Base-by-base conservation (phyloP, 2,888 invertebrate genomes). In the Lottia gigantea region DNA sequence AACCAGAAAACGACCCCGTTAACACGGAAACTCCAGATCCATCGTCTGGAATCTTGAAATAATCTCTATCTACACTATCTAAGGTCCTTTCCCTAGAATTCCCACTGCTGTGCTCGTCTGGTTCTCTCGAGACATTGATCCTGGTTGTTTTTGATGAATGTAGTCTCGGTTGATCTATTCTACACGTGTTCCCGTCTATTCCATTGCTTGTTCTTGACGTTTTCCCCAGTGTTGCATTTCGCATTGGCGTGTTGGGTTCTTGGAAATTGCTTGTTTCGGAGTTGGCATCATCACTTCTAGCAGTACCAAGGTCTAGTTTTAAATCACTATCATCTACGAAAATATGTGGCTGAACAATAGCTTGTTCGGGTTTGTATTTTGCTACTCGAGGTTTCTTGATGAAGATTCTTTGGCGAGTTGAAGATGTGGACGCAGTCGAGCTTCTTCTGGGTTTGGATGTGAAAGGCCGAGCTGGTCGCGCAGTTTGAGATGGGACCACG, bases 361-460 rank as follows among this genome's bases (percentile, higher is more conserved):
- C 23, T 11, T 55, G 23, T 14, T 12, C 55, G 2, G 55, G 55
- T 55, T 55, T 55, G 15, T 12, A 55, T 19, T 55, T 55, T 12
- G 55, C 55, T 23, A 55, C 55, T 55, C 55, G 19, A 19, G 55
- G 55, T 55, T 55, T 55, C 55, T 23, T 55, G 55, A 55, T 55
- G 23, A 55, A 19, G 19, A 55, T 23, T 23, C 55, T 19, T 14
- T 23, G 55, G 19, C 55, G 19, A 55, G 55, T 12, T 2, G 55
- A 55, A 55, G 19, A 12, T 40, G 7, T 40, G 6, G 40, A 40
- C 8, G 40, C 40, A 8, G 23, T 66, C 23, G 14, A 49, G 55
- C n/a, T n/a, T 40, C 25, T n/a, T 47, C 11, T 55, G 61, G 46
- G 67, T 62, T 46, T 68, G 26, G 19, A 62, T 46, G 46, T 62